A percentile compares a stretch with the other conserved stretches of the same genome.
Conservation (phyloP, 2,113 vertebrate species). For the Jacana jacana region DNA sequence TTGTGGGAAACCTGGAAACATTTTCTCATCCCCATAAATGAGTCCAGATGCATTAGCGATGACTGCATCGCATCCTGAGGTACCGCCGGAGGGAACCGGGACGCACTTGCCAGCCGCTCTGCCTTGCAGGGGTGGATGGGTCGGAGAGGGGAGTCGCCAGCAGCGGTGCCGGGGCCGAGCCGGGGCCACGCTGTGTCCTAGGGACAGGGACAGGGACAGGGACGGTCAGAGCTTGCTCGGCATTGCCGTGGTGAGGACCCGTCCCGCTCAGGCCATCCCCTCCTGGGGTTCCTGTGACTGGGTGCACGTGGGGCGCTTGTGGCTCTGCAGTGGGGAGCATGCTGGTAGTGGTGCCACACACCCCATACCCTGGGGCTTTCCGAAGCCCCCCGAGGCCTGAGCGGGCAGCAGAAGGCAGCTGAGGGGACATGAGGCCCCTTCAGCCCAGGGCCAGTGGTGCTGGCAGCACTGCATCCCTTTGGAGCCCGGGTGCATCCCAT, state of each 20-base stretch:
- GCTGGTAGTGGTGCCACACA: accelerated
- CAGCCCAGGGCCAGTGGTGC: not conserved
- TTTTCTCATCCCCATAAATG: conserved; percentile 67
- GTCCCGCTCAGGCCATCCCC: accelerated
- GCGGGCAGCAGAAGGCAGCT: not conserved
- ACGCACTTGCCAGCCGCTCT: not conserved
- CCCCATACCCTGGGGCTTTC: not conserved
- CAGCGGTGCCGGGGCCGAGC: accelerated
- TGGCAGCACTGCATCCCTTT: not conserved
- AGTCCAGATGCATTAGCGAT: conserved; percentile 69
- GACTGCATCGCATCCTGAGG: conserved; percentile 65
- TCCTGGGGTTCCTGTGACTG: accelerated
- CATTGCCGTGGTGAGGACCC: not conserved
- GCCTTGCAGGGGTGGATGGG: not conserved
- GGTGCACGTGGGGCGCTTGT: accelerated
- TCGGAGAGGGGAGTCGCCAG: not conserved
- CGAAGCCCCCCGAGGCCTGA: not conserved
- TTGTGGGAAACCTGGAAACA: conserved; percentile 73
- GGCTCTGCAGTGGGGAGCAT: accelerated
- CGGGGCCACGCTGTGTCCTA: accelerated
- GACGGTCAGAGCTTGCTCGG: accelerated
- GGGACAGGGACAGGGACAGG: too few species aligned
- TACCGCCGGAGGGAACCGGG: conserved; percentile 45
- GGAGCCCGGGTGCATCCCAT: not conserved
- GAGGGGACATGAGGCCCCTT: not conserved